These are phyloP conservation scores for Thamnophis elegans DNA, from an alignment of 2,797 vertebrate genomes.

Conservation along the genomic window DNA sequence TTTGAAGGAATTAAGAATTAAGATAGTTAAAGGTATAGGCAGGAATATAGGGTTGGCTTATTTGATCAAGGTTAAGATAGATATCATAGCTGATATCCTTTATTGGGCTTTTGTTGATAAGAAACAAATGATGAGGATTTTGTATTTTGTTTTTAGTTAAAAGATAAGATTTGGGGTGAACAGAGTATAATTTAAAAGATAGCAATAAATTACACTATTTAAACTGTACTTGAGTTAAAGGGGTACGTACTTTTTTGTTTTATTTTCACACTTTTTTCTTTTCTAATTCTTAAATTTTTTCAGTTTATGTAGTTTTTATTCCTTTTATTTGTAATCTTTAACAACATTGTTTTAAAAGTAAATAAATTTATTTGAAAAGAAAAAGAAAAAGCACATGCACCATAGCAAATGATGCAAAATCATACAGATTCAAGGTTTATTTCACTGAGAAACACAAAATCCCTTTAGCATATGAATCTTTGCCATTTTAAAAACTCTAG, in stretches of 20 bases:
- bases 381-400: background rate
- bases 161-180: background rate
- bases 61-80: background rate
- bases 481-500: background rate
- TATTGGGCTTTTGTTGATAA: background rate
- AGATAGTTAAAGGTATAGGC: background rate
- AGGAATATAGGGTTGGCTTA: background rate
- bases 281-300: background rate
- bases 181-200: background rate
- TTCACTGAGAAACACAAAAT: background rate
- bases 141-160: background rate
- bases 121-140: background rate
- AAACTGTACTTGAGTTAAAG: background rate
- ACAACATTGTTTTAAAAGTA: background rate
- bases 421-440: background rate
- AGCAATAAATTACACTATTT: background rate
- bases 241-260: background rate
- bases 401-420: background rate
- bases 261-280: background rate
- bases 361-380: background rate
- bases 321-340: background rate
- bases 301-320: background rate
- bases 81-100: background rate
- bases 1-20: background rate
- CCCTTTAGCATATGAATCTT: background rate